Conservation (phyloP, 2,888 invertebrate genomes). For the Neoaliturus tenellus region DNA sequence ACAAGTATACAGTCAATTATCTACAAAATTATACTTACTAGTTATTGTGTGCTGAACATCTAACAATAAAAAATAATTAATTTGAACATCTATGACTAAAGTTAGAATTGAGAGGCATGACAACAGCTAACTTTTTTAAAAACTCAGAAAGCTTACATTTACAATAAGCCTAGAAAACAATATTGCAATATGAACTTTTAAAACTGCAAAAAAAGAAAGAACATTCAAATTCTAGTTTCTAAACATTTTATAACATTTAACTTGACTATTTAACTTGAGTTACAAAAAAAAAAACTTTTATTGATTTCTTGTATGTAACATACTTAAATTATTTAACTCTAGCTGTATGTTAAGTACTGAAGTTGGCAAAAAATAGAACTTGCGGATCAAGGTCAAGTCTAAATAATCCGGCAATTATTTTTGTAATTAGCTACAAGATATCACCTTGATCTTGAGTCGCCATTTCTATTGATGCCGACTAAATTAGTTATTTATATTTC, state of each 20-base stretch:
- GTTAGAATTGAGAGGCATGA: background rate
- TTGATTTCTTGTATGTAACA: too few relatives aligned
- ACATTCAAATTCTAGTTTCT: background rate
- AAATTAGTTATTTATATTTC: background rate
- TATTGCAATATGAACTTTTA: background rate
- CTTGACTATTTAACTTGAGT: too few relatives aligned
- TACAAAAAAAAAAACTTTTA: too few relatives aligned
- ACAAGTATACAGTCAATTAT: constrained; percentile 4
- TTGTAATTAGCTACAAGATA: too few relatives aligned
- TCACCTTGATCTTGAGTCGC: too few relatives aligned
- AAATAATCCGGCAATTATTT: too few relatives aligned
- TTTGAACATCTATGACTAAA: background rate
- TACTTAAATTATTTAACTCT: too few relatives aligned
- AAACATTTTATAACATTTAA: too few relatives aligned
- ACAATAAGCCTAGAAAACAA: background rate
- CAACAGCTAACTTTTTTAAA: background rate
- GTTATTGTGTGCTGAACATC: background rate
- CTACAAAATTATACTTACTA: constrained; percentile 2
- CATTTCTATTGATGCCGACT: too few relatives aligned
- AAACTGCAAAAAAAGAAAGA: background rate
- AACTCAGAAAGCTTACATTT: constrained; percentile 16
- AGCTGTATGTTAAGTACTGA: too few relatives aligned
- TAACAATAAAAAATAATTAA: background rate
- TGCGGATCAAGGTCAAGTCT: too few relatives aligned
- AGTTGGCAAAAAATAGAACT: too few relatives aligned